Conservation (phyloP, 2,888 invertebrate species). For the Pasiphila rectangulata region DNA sequence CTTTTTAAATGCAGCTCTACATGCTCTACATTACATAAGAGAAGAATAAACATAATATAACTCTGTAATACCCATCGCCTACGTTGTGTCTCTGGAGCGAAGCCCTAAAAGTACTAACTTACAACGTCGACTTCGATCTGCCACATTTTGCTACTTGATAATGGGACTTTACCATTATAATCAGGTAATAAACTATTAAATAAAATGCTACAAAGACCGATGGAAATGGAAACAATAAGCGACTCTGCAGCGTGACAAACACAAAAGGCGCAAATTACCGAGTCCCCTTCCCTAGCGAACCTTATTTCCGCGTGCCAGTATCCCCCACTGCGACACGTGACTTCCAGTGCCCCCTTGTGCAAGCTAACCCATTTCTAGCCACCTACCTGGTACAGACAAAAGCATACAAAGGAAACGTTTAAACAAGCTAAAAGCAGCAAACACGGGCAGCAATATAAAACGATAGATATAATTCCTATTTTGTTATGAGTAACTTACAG, state of each 20-base stretch:
- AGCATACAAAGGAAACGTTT: not conserved
- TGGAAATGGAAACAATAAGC: constrained; percentile 9
- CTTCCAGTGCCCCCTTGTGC: constrained; percentile 21
- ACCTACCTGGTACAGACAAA: constrained; percentile 4
- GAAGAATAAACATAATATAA: no score
- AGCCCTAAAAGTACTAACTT: not conserved
- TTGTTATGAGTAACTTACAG: not conserved
- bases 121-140: no score
- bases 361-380: constrained; percentile 19
- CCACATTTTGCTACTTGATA: no score
- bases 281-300: constrained; percentile 24
- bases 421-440: not conserved
- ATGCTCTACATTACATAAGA: no score
- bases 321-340: constrained; percentile 27
- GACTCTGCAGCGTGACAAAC: constrained; percentile 18
- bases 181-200: no score
- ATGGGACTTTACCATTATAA: no score
- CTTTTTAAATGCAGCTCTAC: no score
- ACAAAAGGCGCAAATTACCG: constrained; percentile 17
- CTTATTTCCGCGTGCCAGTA: constrained; percentile 24
- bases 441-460: not conserved
- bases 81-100: not conserved
- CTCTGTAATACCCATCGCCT: no score
- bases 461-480: not conserved
- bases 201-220: not conserved